Conservation (phyloP, 2,113 vertebrate genomes). For the Puma concolor region DNA sequence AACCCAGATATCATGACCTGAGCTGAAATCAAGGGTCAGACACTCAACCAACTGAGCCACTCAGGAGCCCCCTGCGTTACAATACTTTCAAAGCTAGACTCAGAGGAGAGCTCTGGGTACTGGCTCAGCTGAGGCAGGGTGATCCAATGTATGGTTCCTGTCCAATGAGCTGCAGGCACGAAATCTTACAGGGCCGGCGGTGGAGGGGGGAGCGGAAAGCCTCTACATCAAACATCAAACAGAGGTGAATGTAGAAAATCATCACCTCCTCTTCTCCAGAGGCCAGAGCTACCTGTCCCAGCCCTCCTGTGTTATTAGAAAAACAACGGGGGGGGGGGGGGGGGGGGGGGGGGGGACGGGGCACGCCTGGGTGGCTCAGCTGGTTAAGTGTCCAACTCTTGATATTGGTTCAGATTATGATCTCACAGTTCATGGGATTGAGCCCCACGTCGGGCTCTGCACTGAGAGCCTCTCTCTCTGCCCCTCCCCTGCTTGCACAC, state of each 20-base stretch:
- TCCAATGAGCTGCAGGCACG: accelerated
- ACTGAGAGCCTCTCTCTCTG: too few species aligned
- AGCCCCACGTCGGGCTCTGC: too few species aligned
- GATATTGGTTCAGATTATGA: too few species aligned
- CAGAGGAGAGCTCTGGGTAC: neutral
- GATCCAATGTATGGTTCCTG: neutral
- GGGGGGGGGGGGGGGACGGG: too few species aligned
- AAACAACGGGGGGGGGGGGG: neutral
- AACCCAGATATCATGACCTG: too few species aligned
- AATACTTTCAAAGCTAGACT: neutral
- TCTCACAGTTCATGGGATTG: too few species aligned
- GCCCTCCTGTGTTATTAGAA: neutral
- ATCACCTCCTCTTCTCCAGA: neutral
- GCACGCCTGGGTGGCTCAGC: too few species aligned
- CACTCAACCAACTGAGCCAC: too few species aligned
- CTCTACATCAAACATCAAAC: neutral
- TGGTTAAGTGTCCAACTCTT: too few species aligned
- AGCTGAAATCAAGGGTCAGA: too few species aligned
- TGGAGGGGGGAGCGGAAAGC: neutral
- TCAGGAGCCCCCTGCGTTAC: neutral
- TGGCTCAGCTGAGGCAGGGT: neutral
- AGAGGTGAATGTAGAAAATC: neutral
- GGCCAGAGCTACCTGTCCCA: neutral
- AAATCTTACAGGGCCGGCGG: neutral
- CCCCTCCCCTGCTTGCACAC: too few species aligned